These are phyloP conservation scores for Dynastes maya DNA, from an alignment of 2,888 invertebrate species.

Conservation along the genomic window DNA sequence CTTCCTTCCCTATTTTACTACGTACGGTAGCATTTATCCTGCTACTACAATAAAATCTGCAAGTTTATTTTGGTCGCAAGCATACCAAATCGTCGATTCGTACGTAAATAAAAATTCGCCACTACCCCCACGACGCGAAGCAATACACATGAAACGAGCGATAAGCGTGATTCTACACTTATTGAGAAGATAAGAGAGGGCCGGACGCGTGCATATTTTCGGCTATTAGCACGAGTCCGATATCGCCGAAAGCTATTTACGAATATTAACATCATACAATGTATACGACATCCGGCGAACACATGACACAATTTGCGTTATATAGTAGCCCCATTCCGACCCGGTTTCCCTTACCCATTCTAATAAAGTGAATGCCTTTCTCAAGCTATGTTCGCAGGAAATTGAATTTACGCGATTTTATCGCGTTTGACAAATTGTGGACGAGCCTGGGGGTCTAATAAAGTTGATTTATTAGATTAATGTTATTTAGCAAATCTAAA, in stretches of 20 bases:
- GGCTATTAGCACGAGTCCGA: not conserved
- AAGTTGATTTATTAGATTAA: slow-evolving; percentile 2
- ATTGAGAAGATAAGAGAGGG: not conserved
- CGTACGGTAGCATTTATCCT: too few relatives aligned
- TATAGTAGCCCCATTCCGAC: not conserved
- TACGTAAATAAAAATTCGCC: slow-evolving; percentile 14
- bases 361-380: slow-evolving; percentile 25
- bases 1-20: too few relatives aligned
- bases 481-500: not conserved
- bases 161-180: slow-evolving; percentile 16
- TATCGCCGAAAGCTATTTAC: not conserved
- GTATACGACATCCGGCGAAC: not conserved
- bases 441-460: not conserved
- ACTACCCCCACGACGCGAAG: not conserved
- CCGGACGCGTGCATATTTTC: not conserved
- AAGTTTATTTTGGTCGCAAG: not conserved
- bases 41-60: too few relatives aligned
- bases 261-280: slow-evolving; percentile 12
- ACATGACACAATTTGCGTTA: slow-evolving; percentile 3
- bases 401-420: slow-evolving; percentile 14
- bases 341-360: not conserved
- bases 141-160: not conserved
- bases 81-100: not conserved
- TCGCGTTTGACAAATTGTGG: not conserved
- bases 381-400: not conserved